Percentiles rank a stretch among this genome's conserved stretches.
Evolutionary conservation across 1,140 invertebrate genomes (phyloP).

Genomic region (Nasonia giraulti): DNA sequence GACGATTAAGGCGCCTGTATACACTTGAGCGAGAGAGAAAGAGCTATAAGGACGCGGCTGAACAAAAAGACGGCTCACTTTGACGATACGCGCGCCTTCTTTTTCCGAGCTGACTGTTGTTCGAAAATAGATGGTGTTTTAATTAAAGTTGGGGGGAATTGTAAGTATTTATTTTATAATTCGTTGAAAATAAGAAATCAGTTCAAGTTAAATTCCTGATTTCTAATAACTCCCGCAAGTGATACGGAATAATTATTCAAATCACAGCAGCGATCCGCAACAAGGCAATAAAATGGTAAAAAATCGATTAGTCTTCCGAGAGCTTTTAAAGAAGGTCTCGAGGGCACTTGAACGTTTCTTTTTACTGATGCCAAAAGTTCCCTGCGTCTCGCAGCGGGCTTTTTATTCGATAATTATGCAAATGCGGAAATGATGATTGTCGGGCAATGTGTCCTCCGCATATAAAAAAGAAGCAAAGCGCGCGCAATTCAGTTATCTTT

Average conservation of each 20-base stretch:
- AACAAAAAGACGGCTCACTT: constrained; percentile 8
- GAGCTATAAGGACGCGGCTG: not conserved
- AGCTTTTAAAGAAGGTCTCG: constrained; percentile 34
- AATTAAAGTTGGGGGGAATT: too few species aligned
- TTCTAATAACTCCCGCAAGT: too few species aligned
- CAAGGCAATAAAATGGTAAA: constrained; percentile 45
- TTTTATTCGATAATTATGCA: constrained; percentile 75
- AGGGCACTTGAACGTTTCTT: constrained; percentile 47
- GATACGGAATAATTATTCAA: too few species aligned
- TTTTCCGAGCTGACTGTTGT: not conserved
- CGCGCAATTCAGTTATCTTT: constrained; percentile 73
- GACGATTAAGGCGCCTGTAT: constrained; percentile 30
- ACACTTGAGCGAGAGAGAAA: not conserved
- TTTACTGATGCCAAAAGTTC: not conserved
- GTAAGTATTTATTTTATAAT: constrained; percentile 1
- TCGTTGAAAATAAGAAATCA: too few species aligned
- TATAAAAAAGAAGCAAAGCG: constrained; percentile 51
- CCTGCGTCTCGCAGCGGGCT: constrained; percentile 20
- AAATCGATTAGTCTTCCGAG: constrained; percentile 48
- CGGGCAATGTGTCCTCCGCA: constrained; percentile 72
- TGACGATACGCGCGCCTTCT: not conserved
- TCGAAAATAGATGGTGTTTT: too few species aligned
- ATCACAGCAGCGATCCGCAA: not conserved
- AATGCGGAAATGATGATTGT: constrained; percentile 74
- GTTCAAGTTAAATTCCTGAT: not conserved